phyloP scores from a whole-genome alignment of 1,140 invertebrate genomes.

The Drosophila neocordata region DNA sequence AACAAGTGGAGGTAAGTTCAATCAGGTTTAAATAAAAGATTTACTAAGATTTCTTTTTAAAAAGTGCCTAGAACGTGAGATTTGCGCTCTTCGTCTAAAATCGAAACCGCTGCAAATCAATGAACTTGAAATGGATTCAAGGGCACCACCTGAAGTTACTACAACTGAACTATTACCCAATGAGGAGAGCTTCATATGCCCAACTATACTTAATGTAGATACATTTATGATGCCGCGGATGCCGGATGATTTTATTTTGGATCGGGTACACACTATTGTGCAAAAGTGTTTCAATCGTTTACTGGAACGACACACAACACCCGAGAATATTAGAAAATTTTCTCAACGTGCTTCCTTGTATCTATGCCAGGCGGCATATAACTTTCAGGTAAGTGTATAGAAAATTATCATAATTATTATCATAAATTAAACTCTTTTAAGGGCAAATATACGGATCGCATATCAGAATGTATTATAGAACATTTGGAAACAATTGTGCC shows the following conservation, averaged over 20 bases:
- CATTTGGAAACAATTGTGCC: conserved; percentile 71
- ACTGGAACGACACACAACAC: conserved; percentile 57
- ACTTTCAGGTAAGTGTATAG: conserved; percentile 48
- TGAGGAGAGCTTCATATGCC: conserved; percentile 48
- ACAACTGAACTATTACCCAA: conserved; percentile 32
- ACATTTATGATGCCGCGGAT: conserved; percentile 60
- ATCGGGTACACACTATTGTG: conserved; percentile 69
- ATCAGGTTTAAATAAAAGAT: neutral
- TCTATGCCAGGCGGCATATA: conserved; percentile 72
- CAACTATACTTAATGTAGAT: conserved; percentile 61
- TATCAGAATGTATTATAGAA: conserved; percentile 71
- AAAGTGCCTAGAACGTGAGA: conserved; percentile 77
- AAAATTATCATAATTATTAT: neutral
- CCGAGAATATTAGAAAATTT: conserved; percentile 65
- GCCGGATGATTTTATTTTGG: conserved; percentile 74
- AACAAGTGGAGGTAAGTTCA: conserved; percentile 80
- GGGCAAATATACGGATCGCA: conserved; percentile 66
- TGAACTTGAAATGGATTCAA: conserved; percentile 33
- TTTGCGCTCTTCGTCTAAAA: conserved; percentile 72
- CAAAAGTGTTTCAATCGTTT: conserved; percentile 65
- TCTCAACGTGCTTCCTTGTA: conserved; percentile 65
- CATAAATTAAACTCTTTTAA: conserved; percentile 11
- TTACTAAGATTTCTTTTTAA: neutral
- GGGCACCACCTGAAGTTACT: conserved; percentile 8
- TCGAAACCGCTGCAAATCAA: conserved; percentile 75